Conservation (phyloP, 1,140 invertebrate genomes). For the Drosophila trapezifrons region DNA sequence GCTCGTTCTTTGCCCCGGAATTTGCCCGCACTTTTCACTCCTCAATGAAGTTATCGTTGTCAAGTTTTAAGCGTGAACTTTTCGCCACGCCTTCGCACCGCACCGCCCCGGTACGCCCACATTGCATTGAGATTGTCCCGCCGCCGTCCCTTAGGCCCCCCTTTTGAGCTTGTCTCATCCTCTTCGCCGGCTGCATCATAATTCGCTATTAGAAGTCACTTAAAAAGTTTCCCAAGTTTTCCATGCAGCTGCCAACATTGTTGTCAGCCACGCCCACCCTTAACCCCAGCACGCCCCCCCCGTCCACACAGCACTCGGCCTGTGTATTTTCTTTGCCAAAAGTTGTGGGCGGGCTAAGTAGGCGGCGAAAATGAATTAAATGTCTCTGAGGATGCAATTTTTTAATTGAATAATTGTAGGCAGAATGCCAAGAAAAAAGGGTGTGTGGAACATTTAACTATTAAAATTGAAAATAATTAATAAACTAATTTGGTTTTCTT, state of each 20-base stretch:
- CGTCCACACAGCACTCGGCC: not conserved
- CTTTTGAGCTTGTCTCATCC: constrained; percentile 8
- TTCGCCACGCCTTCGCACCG: constrained; percentile 38
- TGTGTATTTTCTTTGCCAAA: constrained; percentile 21
- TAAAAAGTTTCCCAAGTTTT: constrained; percentile 79
- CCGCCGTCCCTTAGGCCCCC: not conserved
- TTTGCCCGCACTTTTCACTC: constrained; percentile 39
- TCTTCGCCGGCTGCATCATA: constrained; percentile 63
- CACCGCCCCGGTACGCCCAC: no score
- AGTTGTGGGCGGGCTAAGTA: constrained; percentile 19
- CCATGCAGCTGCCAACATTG: constrained; percentile 78
- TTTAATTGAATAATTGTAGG: constrained; percentile 53
- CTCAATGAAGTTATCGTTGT: constrained; percentile 77
- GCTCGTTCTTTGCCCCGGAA: not conserved
- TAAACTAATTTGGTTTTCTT: no score
- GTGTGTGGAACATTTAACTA: no score
- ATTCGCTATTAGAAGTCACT: constrained; percentile 82
- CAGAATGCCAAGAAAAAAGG: constrained; percentile 22
- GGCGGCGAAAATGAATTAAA: constrained; percentile 62
- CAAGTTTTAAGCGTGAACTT: constrained; percentile 81
- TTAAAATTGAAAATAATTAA: no score
- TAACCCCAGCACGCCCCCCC: not conserved
- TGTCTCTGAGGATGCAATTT: constrained; percentile 36
- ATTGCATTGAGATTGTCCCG: constrained; percentile 62
- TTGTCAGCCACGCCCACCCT: constrained; percentile 63